phyloP scores from a whole-genome alignment of 1,140 invertebrate species.

The Ruditapes philippinarum region DNA sequence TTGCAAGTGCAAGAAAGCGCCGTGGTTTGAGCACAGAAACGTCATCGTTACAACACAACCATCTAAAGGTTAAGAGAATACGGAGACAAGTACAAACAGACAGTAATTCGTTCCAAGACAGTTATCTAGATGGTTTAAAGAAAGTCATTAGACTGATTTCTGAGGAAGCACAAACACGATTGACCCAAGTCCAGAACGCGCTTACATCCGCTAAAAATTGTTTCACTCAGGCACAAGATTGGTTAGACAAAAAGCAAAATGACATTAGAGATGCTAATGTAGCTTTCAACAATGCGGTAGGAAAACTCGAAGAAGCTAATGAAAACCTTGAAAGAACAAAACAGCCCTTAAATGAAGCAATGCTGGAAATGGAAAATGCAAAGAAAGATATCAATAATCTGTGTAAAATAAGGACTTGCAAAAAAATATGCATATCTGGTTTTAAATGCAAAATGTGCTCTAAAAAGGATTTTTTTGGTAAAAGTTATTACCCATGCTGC shows the following conservation, averaged over 20 bases:
- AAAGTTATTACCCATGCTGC: constrained; percentile 44
- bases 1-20: not conserved
- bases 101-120: not conserved
- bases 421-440: not conserved
- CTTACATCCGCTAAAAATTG: not conserved
- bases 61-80: not conserved
- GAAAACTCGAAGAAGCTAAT: constrained; percentile 36
- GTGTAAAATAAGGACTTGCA: constrained; percentile 49
- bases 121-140: constrained; percentile 8
- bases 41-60: not conserved
- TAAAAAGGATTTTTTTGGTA: constrained; percentile 3
- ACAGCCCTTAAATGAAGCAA: constrained; percentile 25
- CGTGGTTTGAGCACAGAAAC: not conserved
- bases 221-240: constrained; percentile 19
- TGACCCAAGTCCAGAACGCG: not conserved
- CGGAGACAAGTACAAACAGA: not conserved
- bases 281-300: constrained; percentile 56
- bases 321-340: constrained; percentile 56
- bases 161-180: constrained; percentile 13
- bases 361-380: not conserved
- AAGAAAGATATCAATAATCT: constrained; percentile 53
- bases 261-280: constrained; percentile 1
- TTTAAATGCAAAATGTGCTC: constrained; percentile 43
- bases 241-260: constrained; percentile 8
- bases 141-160: not conserved